These are phyloP conservation scores for Fregetta grallaria DNA, from an alignment of 2,113 vertebrate species.

Conservation along the genomic window DNA sequence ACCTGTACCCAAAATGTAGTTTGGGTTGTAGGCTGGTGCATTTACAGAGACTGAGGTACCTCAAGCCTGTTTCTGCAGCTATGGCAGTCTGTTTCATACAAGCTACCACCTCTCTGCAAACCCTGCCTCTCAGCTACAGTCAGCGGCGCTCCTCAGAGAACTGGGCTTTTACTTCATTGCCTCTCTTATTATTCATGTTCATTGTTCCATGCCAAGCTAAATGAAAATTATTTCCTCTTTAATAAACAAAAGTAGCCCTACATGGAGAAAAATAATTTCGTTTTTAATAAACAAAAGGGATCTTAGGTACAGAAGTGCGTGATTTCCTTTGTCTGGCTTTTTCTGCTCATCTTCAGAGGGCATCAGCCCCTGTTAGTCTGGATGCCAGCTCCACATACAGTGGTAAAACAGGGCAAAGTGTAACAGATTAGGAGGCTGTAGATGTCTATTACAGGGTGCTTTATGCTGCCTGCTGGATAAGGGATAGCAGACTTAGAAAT, in stretches of 20 bases:
- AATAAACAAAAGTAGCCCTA: not conserved
- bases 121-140: not conserved
- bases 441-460: not conserved
- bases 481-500: not conserved
- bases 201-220: not conserved
- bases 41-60: not conserved
- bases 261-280: not conserved
- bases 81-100: not conserved
- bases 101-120: not conserved
- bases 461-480: not conserved
- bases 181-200: not conserved
- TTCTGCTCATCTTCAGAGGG: not conserved
- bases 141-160: not conserved
- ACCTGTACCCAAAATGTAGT: not conserved
- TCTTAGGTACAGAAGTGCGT: not conserved
- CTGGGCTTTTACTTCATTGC: not conserved
- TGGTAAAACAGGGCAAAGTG: not conserved
- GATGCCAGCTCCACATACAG: not conserved
- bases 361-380: not conserved
- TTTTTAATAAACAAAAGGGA: not conserved
- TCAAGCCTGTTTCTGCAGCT: not conserved
- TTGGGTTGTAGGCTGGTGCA: not conserved
- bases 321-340: not conserved
- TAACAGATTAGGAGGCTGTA: not conserved
- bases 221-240: conserved; percentile 16